Conservation (phyloP, 1,140 invertebrate species). For the Ruditapes philippinarum region DNA sequence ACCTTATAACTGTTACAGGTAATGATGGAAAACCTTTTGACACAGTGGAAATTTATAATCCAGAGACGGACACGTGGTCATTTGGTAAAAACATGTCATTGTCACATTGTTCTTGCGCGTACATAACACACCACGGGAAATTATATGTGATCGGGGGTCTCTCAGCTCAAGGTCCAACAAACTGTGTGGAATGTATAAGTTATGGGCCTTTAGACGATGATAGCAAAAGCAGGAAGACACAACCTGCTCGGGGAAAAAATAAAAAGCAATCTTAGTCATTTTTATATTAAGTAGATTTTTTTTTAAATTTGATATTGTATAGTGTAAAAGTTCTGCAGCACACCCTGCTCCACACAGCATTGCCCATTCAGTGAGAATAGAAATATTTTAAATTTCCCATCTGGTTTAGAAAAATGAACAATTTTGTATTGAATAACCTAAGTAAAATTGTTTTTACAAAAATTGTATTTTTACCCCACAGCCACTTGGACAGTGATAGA, state of each 20-base stretch:
- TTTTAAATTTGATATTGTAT: neutral
- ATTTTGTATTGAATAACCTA: too few relatives aligned
- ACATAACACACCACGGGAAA: slow-evolving; percentile 73
- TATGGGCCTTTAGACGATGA: slow-evolving; percentile 18
- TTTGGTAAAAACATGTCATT: slow-evolving; percentile 74
- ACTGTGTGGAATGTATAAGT: slow-evolving; percentile 50
- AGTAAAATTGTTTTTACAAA: too few relatives aligned
- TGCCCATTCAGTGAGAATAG: too few relatives aligned
- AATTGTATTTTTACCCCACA: too few relatives aligned
- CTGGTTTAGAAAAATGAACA: too few relatives aligned
- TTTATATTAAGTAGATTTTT: neutral
- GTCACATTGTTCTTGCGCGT: slow-evolving; percentile 84
- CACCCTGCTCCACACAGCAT: too few relatives aligned
- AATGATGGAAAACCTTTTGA: slow-evolving; percentile 82
- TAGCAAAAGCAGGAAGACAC: neutral
- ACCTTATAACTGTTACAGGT: slow-evolving; percentile 80
- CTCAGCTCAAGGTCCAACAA: slow-evolving; percentile 75
- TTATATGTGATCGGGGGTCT: slow-evolving; percentile 84
- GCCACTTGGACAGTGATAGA: too few relatives aligned
- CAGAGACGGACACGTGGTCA: slow-evolving; percentile 78
- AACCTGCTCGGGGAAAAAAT: slow-evolving; percentile 22
- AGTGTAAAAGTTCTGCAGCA: too few relatives aligned
- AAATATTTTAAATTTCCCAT: too few relatives aligned
- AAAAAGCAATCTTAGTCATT: slow-evolving; percentile 23
- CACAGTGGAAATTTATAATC: slow-evolving; percentile 81